Percentiles rank a stretch among this genome's conserved stretches.
Conservation (phyloP, 2,797 vertebrate genomes). For the Clarias platycephalus region DNA sequence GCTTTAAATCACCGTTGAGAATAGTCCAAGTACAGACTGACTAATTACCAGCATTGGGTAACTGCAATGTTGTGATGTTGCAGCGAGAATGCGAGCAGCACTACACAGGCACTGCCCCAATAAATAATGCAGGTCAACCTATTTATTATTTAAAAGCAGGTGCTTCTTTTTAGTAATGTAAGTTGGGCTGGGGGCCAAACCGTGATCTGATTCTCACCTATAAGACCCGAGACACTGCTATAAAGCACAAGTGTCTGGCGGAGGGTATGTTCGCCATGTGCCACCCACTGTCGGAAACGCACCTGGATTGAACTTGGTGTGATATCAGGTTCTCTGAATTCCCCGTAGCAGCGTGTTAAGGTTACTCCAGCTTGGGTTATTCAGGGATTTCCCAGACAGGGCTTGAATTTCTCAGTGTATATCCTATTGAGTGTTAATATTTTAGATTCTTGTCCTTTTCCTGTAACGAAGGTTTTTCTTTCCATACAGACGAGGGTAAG, state of each 20-base stretch:
- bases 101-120: slow-evolving; percentile 67
- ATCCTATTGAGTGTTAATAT: not conserved
- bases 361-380: slow-evolving; percentile 18
- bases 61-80: slow-evolving; percentile 43
- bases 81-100: slow-evolving; percentile 48
- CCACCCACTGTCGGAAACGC: slow-evolving; percentile 11
- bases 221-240: slow-evolving; percentile 14
- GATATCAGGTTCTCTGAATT: slow-evolving; percentile 18
- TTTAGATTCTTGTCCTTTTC: not conserved
- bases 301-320: not conserved
- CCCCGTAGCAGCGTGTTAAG: not conserved
- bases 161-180: slow-evolving; percentile 66
- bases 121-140: slow-evolving; percentile 73
- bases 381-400: not conserved
- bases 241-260: slow-evolving; percentile 8
- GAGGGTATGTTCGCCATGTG: slow-evolving; percentile 1
- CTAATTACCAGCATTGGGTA: slow-evolving; percentile 45
- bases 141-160: slow-evolving; percentile 72
- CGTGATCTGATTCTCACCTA: slow-evolving; percentile 35
- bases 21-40: slow-evolving; percentile 25
- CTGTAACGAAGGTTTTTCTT: not conserved
- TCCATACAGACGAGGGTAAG: not conserved
- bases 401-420: not conserved
- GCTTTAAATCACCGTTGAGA: slow-evolving; percentile 50
- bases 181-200: slow-evolving; percentile 56